Base-by-base conservation (phyloP, 2,888 invertebrate species). In the Erynnis tages region DNA sequence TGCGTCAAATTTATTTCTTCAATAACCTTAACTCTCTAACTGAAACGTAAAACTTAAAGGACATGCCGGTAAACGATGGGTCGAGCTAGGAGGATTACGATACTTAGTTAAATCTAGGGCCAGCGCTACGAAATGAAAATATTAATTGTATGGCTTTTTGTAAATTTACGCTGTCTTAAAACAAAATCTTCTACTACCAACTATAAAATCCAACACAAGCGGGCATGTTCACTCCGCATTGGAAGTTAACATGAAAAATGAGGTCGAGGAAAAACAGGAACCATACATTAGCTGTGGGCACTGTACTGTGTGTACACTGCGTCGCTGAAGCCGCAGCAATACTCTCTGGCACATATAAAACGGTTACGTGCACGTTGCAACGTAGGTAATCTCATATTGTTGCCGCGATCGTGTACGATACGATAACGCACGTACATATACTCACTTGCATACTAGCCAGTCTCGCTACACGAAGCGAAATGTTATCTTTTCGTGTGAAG, bases 331-430 rank as follows among this genome's bases (percentile, higher is more conserved):
- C 52, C 52, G 23, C 44, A 52, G 37, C 52, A 52, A 52, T 52
- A 23, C 52, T 25, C 43, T 49, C 25, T 11, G 52, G 38, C 16
- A 29, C 43, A 37, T 44, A 37, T 19, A 19, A 44, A 52, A 35
- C 13, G 30, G 52, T 52, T 52, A 52, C 45, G 38, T 52, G 27
- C 16, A 29, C 30, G 30, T 38, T 44, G 14, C 30, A 16, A 10
- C 37, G 29, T 37, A 11, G 37, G 32, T 52, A 52, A 52, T 52
- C 52, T 52, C 52, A 23, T 52, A 52, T 38, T 45, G 52, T 45
- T 8, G 37, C 29, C 29, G 29, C 29, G 30, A 52, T 38, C 38
- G 38, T 23, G 25, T 25, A 6, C 21, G 37, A 21, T 35, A 38
- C 43, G 50, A 27, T 44, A 37, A n/a, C 40, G 30, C 29, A 35